These are phyloP conservation scores for Salvelinus sp. DNA, from an alignment of 2,113 vertebrate genomes.

Conservation along the genomic window DNA sequence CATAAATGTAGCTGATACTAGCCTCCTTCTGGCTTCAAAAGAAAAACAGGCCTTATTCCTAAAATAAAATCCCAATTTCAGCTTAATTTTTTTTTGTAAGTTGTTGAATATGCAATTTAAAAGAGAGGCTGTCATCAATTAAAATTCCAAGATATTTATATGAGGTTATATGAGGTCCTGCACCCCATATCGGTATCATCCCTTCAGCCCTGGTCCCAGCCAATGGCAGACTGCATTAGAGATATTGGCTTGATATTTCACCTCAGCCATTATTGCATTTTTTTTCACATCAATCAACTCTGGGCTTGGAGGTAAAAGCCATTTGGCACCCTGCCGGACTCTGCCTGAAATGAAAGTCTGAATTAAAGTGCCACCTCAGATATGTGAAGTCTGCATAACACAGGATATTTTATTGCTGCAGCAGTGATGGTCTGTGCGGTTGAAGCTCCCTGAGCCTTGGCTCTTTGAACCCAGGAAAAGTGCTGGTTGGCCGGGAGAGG, in stretches of 20 bases:
- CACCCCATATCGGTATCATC: slow-evolving; percentile 46
- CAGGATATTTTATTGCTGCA: slow-evolving; percentile 61
- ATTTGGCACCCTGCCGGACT: slow-evolving; percentile 68
- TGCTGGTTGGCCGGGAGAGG: no score
- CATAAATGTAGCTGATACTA: no score
- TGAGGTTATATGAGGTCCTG: no score
- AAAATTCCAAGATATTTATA: no score
- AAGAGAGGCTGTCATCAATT: no score
- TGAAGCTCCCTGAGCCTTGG: slow-evolving; percentile 22
- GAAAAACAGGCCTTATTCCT: no score
- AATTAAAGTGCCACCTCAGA: slow-evolving; percentile 74
- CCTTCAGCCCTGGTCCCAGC: slow-evolving; percentile 58
- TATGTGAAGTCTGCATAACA: slow-evolving; percentile 33
- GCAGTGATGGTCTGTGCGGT: slow-evolving; percentile 38
- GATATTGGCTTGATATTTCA: slow-evolving; percentile 75
- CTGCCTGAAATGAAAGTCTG: slow-evolving; percentile 71
- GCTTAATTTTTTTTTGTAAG: accelerated
- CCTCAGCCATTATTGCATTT: slow-evolving; percentile 76
- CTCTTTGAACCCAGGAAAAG: slow-evolving; percentile 36
- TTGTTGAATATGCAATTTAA: no score
- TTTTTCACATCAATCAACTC: slow-evolving; percentile 71
- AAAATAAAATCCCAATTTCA: no score
- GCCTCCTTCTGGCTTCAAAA: no score
- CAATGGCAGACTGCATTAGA: slow-evolving; percentile 73
- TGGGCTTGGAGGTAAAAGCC: slow-evolving; percentile 70